A percentile compares a stretch with the other conserved stretches of the same genome.
These are phyloP conservation scores for Boulengeromyrus knoepffleri DNA, from an alignment of 2,113 vertebrate genomes.

Conservation along the genomic window DNA sequence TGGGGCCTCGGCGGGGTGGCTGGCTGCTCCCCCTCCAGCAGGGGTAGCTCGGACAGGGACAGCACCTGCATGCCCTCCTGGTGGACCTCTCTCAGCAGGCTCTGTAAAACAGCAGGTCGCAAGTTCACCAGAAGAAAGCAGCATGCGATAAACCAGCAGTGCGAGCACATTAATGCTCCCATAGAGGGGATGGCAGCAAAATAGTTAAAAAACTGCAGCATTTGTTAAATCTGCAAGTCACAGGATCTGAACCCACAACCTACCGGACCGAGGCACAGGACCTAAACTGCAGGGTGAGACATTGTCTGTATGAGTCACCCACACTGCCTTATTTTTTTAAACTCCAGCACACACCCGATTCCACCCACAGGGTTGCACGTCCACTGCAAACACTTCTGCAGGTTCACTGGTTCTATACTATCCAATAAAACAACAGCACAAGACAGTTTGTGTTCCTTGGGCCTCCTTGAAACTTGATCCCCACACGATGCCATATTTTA, in stretches of 20 bases:
- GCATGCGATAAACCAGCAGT: background rate
- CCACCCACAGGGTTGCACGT: background rate
- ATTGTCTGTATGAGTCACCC: background rate
- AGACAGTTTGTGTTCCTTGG: background rate
- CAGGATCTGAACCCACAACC: background rate
- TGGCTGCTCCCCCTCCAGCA: slow-evolving; percentile 43
- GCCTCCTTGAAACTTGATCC: background rate
- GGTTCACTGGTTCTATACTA: background rate
- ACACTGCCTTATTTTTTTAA: background rate
- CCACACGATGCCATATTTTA: background rate
- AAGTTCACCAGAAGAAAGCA: background rate
- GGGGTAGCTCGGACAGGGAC: slow-evolving; percentile 73
- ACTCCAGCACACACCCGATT: background rate
- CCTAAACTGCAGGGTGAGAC: background rate
- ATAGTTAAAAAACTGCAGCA: background rate
- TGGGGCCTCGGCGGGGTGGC: slow-evolving; percentile 46
- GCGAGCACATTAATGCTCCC: background rate
- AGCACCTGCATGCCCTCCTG: slow-evolving; percentile 88
- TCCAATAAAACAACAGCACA: background rate
- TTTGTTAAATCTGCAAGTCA: background rate
- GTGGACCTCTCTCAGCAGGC: slow-evolving; percentile 83
- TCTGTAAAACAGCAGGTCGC: slow-evolving; percentile 50
- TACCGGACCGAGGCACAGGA: background rate
- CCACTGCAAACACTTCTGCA: background rate
- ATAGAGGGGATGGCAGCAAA: background rate